A percentile compares a stretch with the other conserved stretches of the same genome.
phyloP scores from a whole-genome alignment of 2,113 vertebrate species.

The Cyanistes caeruleus region DNA sequence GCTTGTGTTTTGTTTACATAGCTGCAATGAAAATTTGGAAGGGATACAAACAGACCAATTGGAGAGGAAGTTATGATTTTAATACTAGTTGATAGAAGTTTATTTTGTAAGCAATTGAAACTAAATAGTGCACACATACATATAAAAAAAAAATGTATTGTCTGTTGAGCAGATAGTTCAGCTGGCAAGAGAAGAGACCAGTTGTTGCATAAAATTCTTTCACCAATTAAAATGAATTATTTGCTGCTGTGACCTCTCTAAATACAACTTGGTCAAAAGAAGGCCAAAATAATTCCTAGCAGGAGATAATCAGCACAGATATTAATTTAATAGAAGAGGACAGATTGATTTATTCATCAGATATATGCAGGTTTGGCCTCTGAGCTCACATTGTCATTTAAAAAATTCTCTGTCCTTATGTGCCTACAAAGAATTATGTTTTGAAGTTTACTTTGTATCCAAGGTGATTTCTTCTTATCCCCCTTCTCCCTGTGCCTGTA shows the following conservation, averaged over 20 bases:
- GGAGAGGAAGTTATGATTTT: neutral
- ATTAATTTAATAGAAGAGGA: conserved; percentile 20
- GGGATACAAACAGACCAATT: neutral
- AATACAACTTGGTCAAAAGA: neutral
- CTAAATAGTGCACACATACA: neutral
- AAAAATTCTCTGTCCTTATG: neutral
- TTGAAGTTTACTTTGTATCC: neutral
- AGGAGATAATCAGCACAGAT: neutral
- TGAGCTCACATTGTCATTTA: neutral
- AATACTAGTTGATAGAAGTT: neutral
- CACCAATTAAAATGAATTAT: conserved; percentile 26
- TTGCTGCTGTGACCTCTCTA: neutral
- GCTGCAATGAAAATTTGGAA: neutral
- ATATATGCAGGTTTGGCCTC: neutral
- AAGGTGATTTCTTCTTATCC: neutral
- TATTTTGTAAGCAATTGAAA: conserved; percentile 37
- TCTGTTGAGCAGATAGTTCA: neutral
- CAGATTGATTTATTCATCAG: conserved; percentile 37
- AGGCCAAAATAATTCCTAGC: conserved; percentile 4
- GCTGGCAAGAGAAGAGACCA: neutral
- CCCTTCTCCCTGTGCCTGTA: fast-evolving
- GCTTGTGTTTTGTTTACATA: neutral
- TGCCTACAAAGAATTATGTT: neutral
- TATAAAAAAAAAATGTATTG: neutral
- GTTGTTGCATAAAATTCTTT: conserved; percentile 7